Conservation (phyloP, 2,888 invertebrate species). For the Fragum sueziense region DNA sequence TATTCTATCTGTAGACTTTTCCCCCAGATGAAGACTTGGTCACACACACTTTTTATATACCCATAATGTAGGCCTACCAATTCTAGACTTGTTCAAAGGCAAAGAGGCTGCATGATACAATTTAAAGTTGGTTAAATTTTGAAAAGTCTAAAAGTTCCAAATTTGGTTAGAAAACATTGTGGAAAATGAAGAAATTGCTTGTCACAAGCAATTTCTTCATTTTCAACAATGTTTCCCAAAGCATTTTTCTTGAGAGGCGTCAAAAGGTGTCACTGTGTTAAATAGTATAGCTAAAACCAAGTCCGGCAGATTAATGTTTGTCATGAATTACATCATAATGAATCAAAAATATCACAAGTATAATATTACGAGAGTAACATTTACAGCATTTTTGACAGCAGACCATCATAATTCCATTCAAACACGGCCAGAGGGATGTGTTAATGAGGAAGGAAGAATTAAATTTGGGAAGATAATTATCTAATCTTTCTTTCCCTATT, state of each 20-base stretch:
- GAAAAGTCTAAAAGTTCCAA: neutral
- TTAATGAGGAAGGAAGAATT: slow-evolving; percentile 1
- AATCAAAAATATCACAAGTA: neutral
- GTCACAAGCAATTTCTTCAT: too few species aligned
- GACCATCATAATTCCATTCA: too few species aligned
- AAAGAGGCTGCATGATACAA: neutral
- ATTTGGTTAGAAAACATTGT: neutral
- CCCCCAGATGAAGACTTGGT: too few species aligned
- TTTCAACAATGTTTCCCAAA: too few species aligned
- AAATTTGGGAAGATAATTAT: slow-evolving; percentile 7
- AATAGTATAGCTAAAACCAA: neutral
- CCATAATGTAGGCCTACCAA: too few species aligned
- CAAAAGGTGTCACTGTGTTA: too few species aligned
- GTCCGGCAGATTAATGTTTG: neutral
- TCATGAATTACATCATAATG: neutral
- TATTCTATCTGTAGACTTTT: too few species aligned
- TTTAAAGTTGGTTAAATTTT: neutral
- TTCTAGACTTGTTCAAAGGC: neutral
- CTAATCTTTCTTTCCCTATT: slow-evolving; percentile 1
- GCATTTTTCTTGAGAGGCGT: too few species aligned
- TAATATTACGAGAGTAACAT: too few species aligned
- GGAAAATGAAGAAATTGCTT: too few species aligned
- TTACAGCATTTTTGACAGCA: too few species aligned
- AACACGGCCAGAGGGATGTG: neutral
- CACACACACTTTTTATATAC: too few species aligned